Percentiles rank a stretch among this genome's conserved stretches.
phyloP scores from a whole-genome alignment of 1,140 invertebrate species.

The Bicyclus anynana region DNA sequence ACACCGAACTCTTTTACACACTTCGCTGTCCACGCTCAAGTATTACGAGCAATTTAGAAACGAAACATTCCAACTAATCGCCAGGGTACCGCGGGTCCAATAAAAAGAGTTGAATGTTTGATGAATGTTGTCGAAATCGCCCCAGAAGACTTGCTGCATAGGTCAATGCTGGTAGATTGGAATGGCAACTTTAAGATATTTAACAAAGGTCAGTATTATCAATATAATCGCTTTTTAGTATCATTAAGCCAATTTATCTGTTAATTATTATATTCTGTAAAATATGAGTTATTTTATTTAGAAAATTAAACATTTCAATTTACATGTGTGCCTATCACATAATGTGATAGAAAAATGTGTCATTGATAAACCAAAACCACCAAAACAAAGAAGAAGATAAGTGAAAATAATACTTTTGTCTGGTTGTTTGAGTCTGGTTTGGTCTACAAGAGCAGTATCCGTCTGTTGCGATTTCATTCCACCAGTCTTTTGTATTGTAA shows the following conservation, averaged over 20 bases:
- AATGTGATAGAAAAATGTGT: neutral
- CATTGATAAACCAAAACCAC: no score
- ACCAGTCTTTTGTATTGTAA: neutral
- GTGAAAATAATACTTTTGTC: no score
- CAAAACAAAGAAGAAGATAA: no score
- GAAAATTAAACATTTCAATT: no score
- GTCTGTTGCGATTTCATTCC: slow-evolving; percentile 18
- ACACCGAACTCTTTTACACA: slow-evolving; percentile 76
- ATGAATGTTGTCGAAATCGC: slow-evolving; percentile 65
- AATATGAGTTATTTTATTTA: no score
- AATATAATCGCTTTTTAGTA: neutral
- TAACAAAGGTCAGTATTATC: neutral
- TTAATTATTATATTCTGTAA: no score
- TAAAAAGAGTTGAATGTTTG: slow-evolving; percentile 78
- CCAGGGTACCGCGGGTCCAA: slow-evolving; percentile 36
- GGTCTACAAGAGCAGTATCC: neutral
- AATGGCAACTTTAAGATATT: slow-evolving; percentile 10
- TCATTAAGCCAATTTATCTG: neutral
- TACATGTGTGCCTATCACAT: no score
- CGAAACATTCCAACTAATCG: slow-evolving; percentile 18
- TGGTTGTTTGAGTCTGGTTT: neutral
- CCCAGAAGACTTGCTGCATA: slow-evolving; percentile 26
- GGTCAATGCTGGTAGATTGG: slow-evolving; percentile 27
- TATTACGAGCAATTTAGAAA: slow-evolving; percentile 22
- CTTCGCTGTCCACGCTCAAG: slow-evolving; percentile 16